Percentiles rank a stretch among this genome's conserved stretches.
Conservation (phyloP, 2,888 invertebrate genomes). For the Netelia inedita region DNA sequence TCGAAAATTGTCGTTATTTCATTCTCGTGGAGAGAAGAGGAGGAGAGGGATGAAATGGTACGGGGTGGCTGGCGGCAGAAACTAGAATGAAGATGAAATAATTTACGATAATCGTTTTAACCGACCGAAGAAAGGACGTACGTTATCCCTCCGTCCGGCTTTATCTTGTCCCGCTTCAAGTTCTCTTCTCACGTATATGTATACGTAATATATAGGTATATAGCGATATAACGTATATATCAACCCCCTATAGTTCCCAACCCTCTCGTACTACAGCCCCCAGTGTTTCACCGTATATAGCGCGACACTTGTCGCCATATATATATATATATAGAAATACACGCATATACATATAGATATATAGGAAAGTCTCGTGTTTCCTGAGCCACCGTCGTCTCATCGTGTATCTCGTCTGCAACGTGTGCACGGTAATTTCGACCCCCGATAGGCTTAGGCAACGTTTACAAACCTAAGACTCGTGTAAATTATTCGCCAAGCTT, state of each 20-base stretch:
- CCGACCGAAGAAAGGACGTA: slow-evolving; percentile 38
- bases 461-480: slow-evolving; percentile 62
- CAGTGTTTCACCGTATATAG: background rate
- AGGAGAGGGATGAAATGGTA: background rate
- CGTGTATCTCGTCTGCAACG: slow-evolving; percentile 42
- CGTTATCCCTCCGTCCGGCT: slow-evolving; percentile 28
- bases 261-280: background rate
- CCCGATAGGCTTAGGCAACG: slow-evolving; percentile 62
- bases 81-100: slow-evolving; percentile 50
- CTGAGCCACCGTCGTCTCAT: slow-evolving; percentile 34
- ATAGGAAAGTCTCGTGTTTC: slow-evolving; percentile 25
- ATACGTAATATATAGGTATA: background rate
- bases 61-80: background rate
- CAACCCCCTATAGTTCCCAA: background rate
- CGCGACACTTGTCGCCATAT: background rate
- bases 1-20: slow-evolving; percentile 1
- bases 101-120: slow-evolving; percentile 59
- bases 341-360: background rate
- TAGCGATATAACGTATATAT: background rate
- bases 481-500: slow-evolving; percentile 67
- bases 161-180: slow-evolving; percentile 26
- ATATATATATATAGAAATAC: background rate
- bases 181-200: background rate
- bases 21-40: background rate
- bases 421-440: slow-evolving; percentile 58